phyloP scores from a whole-genome alignment of 2,888 invertebrate genomes.

The Cecidostiba fungosa region DNA sequence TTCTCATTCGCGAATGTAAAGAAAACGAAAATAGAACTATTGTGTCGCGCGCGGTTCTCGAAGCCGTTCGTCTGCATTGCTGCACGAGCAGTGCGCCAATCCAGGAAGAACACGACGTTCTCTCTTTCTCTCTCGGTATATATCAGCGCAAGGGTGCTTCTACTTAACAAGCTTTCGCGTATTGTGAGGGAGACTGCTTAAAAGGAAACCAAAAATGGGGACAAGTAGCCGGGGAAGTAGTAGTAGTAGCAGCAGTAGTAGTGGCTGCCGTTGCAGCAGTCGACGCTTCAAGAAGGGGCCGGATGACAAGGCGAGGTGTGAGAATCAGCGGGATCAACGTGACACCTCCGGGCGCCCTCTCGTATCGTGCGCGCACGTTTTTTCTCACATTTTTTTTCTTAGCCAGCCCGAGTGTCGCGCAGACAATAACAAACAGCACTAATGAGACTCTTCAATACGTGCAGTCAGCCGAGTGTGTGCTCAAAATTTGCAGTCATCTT shows the following conservation, averaged over 20 bases:
- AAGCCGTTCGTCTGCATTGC: background rate
- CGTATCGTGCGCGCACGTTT: conserved; percentile 70
- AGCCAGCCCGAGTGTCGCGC: conserved; percentile 70
- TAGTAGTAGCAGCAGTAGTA: conserved; percentile 57
- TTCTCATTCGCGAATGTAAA: background rate
- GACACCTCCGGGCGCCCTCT: conserved; percentile 79
- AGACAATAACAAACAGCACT: conserved; percentile 80
- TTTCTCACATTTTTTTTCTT: conserved; percentile 50
- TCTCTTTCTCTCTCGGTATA: conserved; percentile 10
- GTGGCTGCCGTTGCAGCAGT: conserved; percentile 53
- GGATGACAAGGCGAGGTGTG: conserved; percentile 73
- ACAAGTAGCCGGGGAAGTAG: conserved; percentile 76
- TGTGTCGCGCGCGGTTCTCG: background rate
- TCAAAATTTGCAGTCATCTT: conserved; percentile 53
- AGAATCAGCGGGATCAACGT: conserved; percentile 79
- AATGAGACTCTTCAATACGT: conserved; percentile 79
- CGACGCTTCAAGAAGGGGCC: conserved; percentile 62
- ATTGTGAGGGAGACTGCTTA: conserved; percentile 78
- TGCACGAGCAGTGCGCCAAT: conserved; percentile 32
- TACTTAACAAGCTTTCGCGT: conserved; percentile 79
- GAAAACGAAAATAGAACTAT: background rate
- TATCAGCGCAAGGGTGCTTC: conserved; percentile 75
- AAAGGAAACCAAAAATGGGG: conserved; percentile 80
- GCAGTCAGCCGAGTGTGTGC: conserved; percentile 41
- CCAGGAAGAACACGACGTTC: conserved; percentile 19